phyloP scores from a whole-genome alignment of 2,888 invertebrate genomes.

The Tholera decimalis region DNA sequence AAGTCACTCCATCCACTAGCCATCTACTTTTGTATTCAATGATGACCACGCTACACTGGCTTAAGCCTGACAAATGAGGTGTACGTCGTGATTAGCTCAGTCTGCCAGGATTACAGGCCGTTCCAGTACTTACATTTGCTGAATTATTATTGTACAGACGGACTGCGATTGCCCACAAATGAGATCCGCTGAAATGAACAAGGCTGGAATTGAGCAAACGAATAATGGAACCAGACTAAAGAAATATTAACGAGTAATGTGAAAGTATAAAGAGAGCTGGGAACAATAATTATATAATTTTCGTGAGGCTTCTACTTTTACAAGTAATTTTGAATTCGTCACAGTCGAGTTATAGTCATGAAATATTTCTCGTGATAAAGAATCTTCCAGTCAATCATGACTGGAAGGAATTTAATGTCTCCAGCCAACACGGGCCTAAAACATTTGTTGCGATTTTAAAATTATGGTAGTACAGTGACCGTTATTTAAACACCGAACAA shows the following conservation, averaged over 20 bases:
- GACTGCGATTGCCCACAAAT: constrained; percentile 15
- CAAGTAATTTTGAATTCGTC: too few species aligned
- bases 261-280: not conserved
- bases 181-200: constrained; percentile 20
- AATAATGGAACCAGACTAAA: constrained; percentile 17
- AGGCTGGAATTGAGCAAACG: constrained; percentile 12
- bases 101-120: constrained; percentile 26
- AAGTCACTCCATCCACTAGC: not conserved
- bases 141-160: constrained; percentile 23
- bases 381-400: too few species aligned
- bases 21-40: constrained; percentile 26
- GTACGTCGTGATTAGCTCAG: constrained; percentile 47
- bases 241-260: constrained; percentile 12
- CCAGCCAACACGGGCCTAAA: too few species aligned
- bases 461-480: too few species aligned
- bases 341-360: not conserved
- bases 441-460: too few species aligned
- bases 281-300: constrained; percentile 17
- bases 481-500: not conserved
- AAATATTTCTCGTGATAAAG: not conserved
- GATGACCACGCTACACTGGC: constrained; percentile 30
- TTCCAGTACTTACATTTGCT: constrained; percentile 30
- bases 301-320: not conserved
- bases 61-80: constrained; percentile 52
- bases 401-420: too few species aligned